Evolutionary conservation across 2,797 vertebrate species (phyloP).

Genomic region (Luscinia luscinia): DNA sequence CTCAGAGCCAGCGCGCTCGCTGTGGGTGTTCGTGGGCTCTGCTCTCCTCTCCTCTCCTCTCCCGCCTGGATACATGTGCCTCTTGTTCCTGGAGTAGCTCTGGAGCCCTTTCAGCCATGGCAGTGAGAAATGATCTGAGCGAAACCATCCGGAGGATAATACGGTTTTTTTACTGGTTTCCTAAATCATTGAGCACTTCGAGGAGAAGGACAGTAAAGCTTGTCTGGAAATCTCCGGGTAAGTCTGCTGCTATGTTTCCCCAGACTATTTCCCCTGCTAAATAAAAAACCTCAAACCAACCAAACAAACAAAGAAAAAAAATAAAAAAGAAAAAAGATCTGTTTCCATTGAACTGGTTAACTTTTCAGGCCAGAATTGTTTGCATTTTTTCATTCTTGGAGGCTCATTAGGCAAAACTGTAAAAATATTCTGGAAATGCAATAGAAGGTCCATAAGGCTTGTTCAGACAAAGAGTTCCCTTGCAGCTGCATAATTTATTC

Average conservation of each 20-base stretch:
- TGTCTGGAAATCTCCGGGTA: slow-evolving; percentile 73
- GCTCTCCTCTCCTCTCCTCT: neutral
- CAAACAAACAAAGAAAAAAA: neutral
- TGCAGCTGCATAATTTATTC: neutral
- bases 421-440: neutral
- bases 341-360: neutral
- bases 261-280: neutral
- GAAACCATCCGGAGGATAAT: slow-evolving; percentile 77
- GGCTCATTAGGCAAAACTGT: neutral
- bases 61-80: neutral
- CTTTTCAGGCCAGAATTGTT: neutral
- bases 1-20: slow-evolving; percentile 51
- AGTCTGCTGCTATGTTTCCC: slow-evolving; percentile 36
- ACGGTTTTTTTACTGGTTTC: slow-evolving; percentile 73
- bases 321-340: neutral
- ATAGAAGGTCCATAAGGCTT: neutral
- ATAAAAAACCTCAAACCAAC: neutral
- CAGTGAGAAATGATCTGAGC: slow-evolving; percentile 72
- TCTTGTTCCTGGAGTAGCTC: neutral
- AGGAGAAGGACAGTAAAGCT: slow-evolving; percentile 69
- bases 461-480: neutral
- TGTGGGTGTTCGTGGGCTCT: slow-evolving; percentile 27
- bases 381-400: slow-evolving; percentile 4
- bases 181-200: slow-evolving; percentile 69
- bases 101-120: slow-evolving; percentile 57